Conservation (phyloP, 2,113 vertebrate genomes). For the Microtus richardsoni region DNA sequence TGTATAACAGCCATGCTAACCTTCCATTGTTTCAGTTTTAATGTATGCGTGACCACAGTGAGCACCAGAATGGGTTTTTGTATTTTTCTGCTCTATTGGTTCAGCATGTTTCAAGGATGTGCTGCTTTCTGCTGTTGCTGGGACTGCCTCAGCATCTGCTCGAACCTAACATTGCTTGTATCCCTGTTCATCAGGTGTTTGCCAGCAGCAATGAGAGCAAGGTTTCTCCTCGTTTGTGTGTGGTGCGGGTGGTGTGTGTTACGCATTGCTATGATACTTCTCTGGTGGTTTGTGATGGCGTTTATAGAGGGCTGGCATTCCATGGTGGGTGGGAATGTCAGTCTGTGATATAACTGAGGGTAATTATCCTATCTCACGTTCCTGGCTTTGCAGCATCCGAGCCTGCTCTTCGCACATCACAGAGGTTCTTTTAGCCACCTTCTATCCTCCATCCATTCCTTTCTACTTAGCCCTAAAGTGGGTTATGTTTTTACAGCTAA, state of each 20-base stretch:
- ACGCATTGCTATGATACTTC: neutral
- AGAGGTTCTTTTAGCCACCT: neutral
- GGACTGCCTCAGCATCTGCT: neutral
- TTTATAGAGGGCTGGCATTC: neutral
- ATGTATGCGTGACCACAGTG: too few species aligned
- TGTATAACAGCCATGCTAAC: neutral
- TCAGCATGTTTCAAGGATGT: constrained; percentile 10
- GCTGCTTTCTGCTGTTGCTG: neutral
- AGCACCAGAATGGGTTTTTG: neutral
- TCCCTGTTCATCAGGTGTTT: neutral
- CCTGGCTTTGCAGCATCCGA: neutral
- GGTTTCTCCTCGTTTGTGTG: neutral
- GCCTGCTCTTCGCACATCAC: neutral
- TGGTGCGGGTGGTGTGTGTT: neutral
- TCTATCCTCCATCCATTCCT: neutral
- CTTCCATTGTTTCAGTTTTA: neutral
- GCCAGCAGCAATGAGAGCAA: neutral
- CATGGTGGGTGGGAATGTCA: neutral
- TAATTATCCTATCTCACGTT: neutral
- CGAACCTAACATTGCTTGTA: neutral
- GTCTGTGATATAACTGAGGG: neutral
- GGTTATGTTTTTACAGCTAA: constrained; percentile 16
- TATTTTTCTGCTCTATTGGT: neutral
- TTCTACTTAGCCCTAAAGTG: constrained; percentile 23
- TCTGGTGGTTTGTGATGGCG: neutral